A percentile compares a stretch with the other conserved stretches of the same genome.
Conservation (phyloP, 2,797 vertebrate species). For the Mionectes olivaceus region DNA sequence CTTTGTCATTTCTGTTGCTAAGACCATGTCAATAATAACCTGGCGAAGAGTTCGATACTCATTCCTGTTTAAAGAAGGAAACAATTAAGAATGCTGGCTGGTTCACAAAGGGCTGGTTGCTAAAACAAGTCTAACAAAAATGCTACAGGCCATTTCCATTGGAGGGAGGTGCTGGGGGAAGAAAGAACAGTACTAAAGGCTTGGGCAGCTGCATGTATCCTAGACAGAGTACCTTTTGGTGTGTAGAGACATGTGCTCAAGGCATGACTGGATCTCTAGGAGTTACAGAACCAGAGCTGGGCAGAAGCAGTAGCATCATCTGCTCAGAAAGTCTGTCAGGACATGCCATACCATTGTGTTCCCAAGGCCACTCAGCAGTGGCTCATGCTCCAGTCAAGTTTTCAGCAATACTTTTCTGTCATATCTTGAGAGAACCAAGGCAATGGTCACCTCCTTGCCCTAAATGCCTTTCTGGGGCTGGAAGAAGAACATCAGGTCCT, state of each 20-base stretch:
- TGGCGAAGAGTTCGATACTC: conserved; percentile 94
- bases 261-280: background rate
- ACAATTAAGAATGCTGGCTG: conserved; percentile 28
- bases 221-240: background rate
- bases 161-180: background rate
- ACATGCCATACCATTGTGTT: fast-evolving
- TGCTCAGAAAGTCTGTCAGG: background rate
- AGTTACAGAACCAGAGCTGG: background rate
- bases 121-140: conserved; percentile 2
- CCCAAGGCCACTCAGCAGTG: background rate
- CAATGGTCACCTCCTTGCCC: background rate
- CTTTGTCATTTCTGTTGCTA: conserved; percentile 98
- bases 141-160: background rate
- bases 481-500: background rate
- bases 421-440: background rate
- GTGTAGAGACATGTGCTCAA: background rate
- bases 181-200: background rate
- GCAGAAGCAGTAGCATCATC: background rate
- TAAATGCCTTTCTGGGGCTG: background rate
- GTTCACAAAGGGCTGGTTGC: background rate
- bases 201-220: background rate
- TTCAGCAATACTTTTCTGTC: background rate
- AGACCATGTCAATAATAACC: conserved; percentile 96
- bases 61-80: conserved; percentile 81
- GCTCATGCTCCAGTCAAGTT: background rate